Percentiles rank a stretch among this genome's conserved stretches.
phyloP scores from a whole-genome alignment of 2,113 vertebrate species.

The Nyctereutes procyonoides region DNA sequence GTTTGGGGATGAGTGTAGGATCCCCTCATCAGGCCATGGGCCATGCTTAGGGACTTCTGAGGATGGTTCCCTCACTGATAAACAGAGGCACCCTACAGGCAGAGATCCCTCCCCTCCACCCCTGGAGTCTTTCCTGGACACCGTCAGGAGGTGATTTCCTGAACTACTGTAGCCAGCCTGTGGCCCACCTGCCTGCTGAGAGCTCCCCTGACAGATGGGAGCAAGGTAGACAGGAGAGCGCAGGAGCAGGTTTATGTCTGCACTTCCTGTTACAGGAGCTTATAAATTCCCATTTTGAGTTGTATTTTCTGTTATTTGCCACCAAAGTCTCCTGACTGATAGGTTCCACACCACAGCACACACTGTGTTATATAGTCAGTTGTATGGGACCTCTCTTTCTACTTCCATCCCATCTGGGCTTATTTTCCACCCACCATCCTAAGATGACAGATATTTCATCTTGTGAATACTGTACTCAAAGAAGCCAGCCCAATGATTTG shows the following conservation, averaged over 20 bases:
- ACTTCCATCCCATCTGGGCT: neutral
- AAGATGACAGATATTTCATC: neutral
- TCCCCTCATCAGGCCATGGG: neutral
- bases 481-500: neutral
- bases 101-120: too few relatives aligned
- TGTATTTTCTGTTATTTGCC: conserved; percentile 26
- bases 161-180: neutral
- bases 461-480: neutral
- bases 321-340: neutral
- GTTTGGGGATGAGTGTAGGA: too few relatives aligned
- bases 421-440: neutral
- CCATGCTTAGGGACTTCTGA: neutral
- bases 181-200: neutral
- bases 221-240: neutral
- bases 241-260: neutral
- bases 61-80: neutral
- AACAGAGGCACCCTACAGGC: neutral
- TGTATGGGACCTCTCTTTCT: neutral
- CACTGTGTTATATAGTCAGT: neutral
- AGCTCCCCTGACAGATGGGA: too few relatives aligned
- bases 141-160: neutral
- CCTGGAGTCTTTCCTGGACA: neutral
- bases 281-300: neutral
- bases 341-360: neutral
- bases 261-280: neutral